A percentile compares a stretch with the other conserved stretches of the same genome.
phyloP scores from a whole-genome alignment of 1,140 invertebrate species.

The Drosophila arizonae region DNA sequence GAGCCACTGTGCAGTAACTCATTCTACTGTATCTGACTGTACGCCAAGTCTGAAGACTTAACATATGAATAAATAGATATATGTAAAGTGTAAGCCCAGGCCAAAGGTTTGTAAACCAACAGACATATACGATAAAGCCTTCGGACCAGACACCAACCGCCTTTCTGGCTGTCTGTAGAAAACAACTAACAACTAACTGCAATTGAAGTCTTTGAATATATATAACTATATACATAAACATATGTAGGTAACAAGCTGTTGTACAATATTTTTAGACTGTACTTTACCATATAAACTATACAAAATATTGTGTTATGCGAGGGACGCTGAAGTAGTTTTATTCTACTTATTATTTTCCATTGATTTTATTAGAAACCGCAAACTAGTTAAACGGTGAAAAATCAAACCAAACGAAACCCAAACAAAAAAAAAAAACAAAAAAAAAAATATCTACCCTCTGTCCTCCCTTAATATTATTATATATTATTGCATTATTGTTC shows the following conservation, averaged over 20 bases:
- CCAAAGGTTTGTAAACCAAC: slow-evolving; percentile 74
- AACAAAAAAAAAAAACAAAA: too few species aligned
- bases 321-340: slow-evolving; percentile 68
- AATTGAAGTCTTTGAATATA: slow-evolving; percentile 33
- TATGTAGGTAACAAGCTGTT: slow-evolving; percentile 55
- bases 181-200: slow-evolving; percentile 41
- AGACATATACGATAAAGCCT: slow-evolving; percentile 33
- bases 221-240: slow-evolving; percentile 46
- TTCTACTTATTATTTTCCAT: slow-evolving; percentile 47
- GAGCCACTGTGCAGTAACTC: slow-evolving; percentile 54
- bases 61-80: slow-evolving; percentile 34
- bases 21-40: slow-evolving; percentile 45
- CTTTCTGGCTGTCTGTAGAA: slow-evolving; percentile 35
- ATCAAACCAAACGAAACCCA: slow-evolving; percentile 52
- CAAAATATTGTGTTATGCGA: slow-evolving; percentile 57
- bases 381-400: slow-evolving; percentile 62
- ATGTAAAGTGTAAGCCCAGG: slow-evolving; percentile 39
- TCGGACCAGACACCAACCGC: slow-evolving; percentile 48
- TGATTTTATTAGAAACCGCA: slow-evolving; percentile 37
- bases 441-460: slow-evolving; percentile 78
- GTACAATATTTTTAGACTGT: slow-evolving; percentile 67
- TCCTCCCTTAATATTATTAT: slow-evolving; percentile 82
- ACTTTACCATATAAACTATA: slow-evolving; percentile 49
- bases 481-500: slow-evolving; percentile 83
- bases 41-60: slow-evolving; percentile 20